These are phyloP conservation scores for Pristionchus exspectatus DNA, from an alignment of 2,888 invertebrate genomes.

Conservation along the genomic window DNA sequence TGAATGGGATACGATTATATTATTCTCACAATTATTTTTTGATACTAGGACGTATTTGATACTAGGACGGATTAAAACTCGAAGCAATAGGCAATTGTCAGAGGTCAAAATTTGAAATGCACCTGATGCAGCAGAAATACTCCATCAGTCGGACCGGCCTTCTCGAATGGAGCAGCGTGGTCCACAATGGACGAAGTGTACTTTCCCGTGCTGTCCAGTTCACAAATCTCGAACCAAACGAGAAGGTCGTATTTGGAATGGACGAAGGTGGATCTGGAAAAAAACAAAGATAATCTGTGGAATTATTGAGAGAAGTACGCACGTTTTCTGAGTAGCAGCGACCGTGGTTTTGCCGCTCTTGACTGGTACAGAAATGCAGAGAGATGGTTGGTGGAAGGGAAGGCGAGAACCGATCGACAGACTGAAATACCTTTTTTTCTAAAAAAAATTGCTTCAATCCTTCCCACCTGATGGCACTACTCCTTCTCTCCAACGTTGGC, in stretches of 20 bases:
- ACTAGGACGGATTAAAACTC: too few species aligned
- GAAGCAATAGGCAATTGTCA: too few species aligned
- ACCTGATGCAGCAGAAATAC: conserved; percentile 93
- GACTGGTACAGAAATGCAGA: conserved; percentile 97
- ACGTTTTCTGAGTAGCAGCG: conserved; percentile 63
- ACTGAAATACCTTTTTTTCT: conserved; percentile 16
- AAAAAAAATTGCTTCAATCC: background rate
- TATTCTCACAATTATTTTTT: background rate
- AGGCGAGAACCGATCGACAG: conserved; percentile 58
- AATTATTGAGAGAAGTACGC: background rate
- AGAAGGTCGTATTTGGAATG: conserved; percentile 95
- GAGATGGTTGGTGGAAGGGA: conserved; percentile 80
- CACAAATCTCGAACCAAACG: conserved; percentile 99
- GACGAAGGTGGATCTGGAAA: conserved; percentile 84
- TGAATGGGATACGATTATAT: background rate
- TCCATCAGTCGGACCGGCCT: conserved; percentile 89
- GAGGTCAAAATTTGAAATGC: too few species aligned
- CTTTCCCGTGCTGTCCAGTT: conserved; percentile 87
- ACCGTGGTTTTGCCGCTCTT: conserved; percentile 87
- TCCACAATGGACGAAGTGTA: conserved; percentile 88
- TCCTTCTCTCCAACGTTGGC: conserved; percentile 67
- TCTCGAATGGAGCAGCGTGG: conserved; percentile 80
- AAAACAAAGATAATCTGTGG: conserved; percentile 78
- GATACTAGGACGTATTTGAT: too few species aligned
- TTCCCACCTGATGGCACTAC: conserved; percentile 65